phyloP scores from a whole-genome alignment of 2,113 vertebrate species.

The Psittacara wagleri region DNA sequence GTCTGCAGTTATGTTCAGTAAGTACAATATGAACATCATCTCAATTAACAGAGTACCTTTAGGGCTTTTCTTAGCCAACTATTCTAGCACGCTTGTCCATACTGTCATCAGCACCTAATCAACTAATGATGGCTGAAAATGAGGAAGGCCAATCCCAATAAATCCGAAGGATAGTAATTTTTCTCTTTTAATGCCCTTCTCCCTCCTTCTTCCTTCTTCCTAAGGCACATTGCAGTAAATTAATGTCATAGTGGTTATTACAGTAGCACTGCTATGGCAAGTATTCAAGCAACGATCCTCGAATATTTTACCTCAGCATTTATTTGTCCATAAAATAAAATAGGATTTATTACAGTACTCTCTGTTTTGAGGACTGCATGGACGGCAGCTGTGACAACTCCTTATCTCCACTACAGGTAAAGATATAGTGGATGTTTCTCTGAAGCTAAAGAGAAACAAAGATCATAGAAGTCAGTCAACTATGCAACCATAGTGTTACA shows the following conservation, averaged over 20 bases:
- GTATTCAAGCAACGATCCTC: conserved; percentile 76
- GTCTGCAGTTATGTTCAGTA: conserved; percentile 69
- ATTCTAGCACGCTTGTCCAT: conserved; percentile 73
- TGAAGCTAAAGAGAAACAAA: not conserved
- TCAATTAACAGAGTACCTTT: conserved; percentile 79
- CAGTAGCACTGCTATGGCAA: conserved; percentile 76
- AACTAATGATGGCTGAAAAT: conserved; percentile 88
- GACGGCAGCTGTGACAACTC: conserved; percentile 75
- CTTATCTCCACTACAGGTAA: conserved; percentile 68
- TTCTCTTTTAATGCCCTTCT: conserved; percentile 85
- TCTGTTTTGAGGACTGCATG: conserved; percentile 78
- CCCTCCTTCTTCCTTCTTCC: conserved; percentile 78
- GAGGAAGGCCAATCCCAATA: conserved; percentile 85
- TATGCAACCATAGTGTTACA: not conserved
- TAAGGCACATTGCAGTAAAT: conserved; percentile 82
- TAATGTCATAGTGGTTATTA: conserved; percentile 82
- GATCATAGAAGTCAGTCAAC: not conserved
- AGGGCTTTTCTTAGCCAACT: conserved; percentile 73
- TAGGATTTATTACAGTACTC: conserved; percentile 80
- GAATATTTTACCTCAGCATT: conserved; percentile 89
- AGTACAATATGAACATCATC: conserved; percentile 74
- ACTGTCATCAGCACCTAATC: conserved; percentile 83
- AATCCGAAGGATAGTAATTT: conserved; percentile 83
- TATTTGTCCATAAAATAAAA: conserved; percentile 91
- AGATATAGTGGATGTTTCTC: conserved; percentile 43